Evolutionary conservation across 2,797 vertebrate genomes (phyloP).

Genomic region (Macropodus opercularis): DNA sequence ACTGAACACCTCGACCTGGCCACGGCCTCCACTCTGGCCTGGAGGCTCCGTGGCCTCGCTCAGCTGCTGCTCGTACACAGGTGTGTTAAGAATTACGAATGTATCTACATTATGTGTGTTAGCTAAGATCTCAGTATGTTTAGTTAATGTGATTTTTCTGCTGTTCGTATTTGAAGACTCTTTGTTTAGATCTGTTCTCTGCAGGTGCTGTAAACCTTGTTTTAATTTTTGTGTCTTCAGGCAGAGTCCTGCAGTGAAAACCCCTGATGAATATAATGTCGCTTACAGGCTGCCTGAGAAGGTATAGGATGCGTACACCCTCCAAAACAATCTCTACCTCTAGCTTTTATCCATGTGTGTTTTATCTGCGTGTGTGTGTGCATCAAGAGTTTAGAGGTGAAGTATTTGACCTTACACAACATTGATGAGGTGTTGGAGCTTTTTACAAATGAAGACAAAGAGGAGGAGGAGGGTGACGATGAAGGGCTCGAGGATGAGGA

Average conservation of each 20-base stretch:
- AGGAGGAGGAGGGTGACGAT: conserved; percentile 36
- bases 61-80: conserved; percentile 88
- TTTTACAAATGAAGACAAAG: conserved; percentile 76
- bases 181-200: not conserved
- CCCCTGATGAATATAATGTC: conserved; percentile 83
- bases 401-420: conserved; percentile 84
- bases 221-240: conserved; percentile 60
- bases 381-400: conserved; percentile 80
- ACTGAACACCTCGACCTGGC: conserved; percentile 85
- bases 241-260: conserved; percentile 75
- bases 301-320: conserved; percentile 73
- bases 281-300: conserved; percentile 86
- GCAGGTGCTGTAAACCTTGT: too few relatives aligned
- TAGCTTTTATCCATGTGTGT: not conserved
- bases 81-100: conserved; percentile 61
- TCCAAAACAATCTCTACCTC: not conserved
- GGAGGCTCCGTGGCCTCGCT: conserved; percentile 88
- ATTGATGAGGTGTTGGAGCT: conserved; percentile 83
- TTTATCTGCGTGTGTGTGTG: conserved; percentile 12
- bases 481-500: conserved; percentile 39
- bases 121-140: not conserved
- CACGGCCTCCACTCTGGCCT: conserved; percentile 86
- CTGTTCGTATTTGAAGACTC: not conserved
- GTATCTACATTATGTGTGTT: too few relatives aligned
- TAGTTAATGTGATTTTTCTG: not conserved